These are phyloP conservation scores for Buceros bicornis DNA, from an alignment of 2,797 vertebrate species.

Conservation along the genomic window DNA sequence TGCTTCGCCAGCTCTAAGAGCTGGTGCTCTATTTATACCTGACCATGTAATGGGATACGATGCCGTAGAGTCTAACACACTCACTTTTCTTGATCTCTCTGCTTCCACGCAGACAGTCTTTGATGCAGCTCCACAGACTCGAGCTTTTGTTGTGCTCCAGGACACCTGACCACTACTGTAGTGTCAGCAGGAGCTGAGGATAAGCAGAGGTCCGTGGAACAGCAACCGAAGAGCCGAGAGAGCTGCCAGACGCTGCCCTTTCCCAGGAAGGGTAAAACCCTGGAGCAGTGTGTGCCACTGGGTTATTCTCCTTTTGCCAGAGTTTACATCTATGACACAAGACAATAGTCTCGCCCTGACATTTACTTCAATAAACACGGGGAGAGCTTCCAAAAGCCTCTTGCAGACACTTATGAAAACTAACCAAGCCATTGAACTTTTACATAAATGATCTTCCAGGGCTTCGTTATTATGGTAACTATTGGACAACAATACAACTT, in stretches of 20 bases:
- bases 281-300: neutral
- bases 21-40: neutral
- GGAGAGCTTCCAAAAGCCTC: conserved; percentile 25
- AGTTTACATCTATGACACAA: neutral
- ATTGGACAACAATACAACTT: neutral
- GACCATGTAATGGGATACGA: neutral
- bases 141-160: neutral
- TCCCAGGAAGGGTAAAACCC: neutral
- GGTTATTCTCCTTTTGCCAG: neutral
- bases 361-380: neutral
- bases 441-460: conserved; percentile 24
- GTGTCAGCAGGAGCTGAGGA: neutral
- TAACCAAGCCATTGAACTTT: neutral
- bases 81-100: accelerated
- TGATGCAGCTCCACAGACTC: neutral
- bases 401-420: conserved; percentile 10
- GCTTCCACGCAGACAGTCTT: neutral
- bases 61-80: accelerated
- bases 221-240: neutral
- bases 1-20: neutral
- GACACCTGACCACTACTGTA: neutral
- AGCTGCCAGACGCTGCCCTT: neutral
- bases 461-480: neutral
- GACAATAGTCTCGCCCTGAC: neutral
- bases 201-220: neutral